phyloP scores from a whole-genome alignment of 2,113 vertebrate species.

The Neotoma lepida region DNA sequence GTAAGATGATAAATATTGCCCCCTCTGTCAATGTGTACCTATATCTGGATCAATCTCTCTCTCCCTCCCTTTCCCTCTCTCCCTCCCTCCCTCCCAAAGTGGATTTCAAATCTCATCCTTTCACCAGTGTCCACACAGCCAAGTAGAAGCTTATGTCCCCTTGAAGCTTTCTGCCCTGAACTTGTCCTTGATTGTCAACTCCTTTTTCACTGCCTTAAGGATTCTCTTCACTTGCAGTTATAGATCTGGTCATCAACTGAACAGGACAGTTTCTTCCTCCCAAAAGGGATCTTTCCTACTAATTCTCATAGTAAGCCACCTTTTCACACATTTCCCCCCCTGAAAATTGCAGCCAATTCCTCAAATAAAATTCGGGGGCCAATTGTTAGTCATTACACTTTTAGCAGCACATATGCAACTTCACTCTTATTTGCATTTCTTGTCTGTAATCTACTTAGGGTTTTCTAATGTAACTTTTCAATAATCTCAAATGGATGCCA shows the following conservation, averaged over 20 bases:
- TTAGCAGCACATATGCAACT: not conserved
- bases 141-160: not conserved
- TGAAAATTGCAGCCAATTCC: not conserved
- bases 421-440: not conserved
- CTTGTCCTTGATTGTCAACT: not conserved
- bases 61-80: not conserved
- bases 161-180: not conserved
- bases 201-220: not conserved
- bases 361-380: not conserved
- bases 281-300: not conserved
- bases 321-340: not conserved
- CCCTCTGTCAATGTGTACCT: not conserved
- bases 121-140: not conserved
- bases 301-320: not conserved
- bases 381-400: not conserved
- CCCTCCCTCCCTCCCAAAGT: not conserved
- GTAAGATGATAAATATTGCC: not conserved
- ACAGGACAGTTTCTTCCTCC: not conserved
- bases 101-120: not conserved
- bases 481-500: not conserved
- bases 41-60: not conserved
- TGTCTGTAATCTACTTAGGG: not conserved
- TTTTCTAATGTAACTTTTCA: slow-evolving; percentile 1
- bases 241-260: not conserved
- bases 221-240: not conserved